Evolutionary conservation across 2,113 vertebrate species (phyloP).

Genomic region (Paradoxurus hermaphroditus): DNA sequence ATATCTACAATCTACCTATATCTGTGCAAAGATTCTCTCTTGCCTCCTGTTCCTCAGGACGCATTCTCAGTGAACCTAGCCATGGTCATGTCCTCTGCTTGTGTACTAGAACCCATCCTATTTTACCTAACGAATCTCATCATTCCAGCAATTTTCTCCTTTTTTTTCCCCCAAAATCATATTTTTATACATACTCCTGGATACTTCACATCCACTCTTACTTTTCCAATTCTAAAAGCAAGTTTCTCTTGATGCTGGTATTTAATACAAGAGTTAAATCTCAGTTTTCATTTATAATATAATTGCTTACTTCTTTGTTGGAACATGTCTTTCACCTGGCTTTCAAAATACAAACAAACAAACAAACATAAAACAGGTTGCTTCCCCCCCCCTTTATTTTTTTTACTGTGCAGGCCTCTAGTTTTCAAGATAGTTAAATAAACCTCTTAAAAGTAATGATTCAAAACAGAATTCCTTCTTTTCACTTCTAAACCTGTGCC

Average conservation of each 20-base stretch:
- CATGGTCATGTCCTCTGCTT: background rate
- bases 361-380: background rate
- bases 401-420: background rate
- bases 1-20: background rate
- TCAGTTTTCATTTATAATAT: background rate
- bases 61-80: background rate
- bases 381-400: accelerated
- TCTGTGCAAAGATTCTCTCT: background rate
- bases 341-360: background rate
- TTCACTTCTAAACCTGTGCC: background rate
- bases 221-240: background rate
- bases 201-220: background rate
- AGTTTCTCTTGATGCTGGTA: background rate
- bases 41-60: background rate
- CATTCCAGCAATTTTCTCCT: background rate
- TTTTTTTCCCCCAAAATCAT: background rate
- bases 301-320: background rate
- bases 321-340: background rate
- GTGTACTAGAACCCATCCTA: background rate
- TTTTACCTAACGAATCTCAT: background rate
- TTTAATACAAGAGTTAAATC: background rate
- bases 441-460: background rate
- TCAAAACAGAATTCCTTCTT: background rate
- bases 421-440: background rate
- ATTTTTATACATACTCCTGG: background rate